These are phyloP conservation scores for Bembecia ichneumoniformis DNA, from an alignment of 2,888 invertebrate species.

Conservation along the genomic window DNA sequence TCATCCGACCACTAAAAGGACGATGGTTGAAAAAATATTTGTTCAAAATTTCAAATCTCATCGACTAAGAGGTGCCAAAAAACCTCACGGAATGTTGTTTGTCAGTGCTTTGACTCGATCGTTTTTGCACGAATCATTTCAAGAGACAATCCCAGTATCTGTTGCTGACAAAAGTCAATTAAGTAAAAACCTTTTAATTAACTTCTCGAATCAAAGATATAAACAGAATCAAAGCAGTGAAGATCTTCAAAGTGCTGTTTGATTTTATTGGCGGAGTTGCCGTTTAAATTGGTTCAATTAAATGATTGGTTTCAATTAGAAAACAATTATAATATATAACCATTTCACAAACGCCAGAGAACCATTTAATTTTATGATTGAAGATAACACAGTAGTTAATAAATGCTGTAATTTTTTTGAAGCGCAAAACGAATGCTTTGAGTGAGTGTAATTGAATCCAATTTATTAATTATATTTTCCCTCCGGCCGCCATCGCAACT, in stretches of 20 bases:
- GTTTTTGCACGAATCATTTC: conserved; percentile 2
- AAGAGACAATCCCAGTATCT: not conserved
- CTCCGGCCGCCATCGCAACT: not conserved
- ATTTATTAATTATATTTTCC: not conserved
- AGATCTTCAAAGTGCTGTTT: not conserved
- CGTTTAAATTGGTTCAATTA: conserved; percentile 14
- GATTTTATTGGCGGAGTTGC: not conserved
- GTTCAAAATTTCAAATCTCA: conserved; percentile 25
- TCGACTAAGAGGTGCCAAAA: conserved; percentile 39
- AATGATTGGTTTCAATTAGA: conserved; percentile 7
- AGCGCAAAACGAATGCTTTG: not conserved
- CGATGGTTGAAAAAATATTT: conserved; percentile 27
- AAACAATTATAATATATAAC: conserved; percentile 8
- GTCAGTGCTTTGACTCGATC: conserved; percentile 10
- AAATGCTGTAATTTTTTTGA: not conserved
- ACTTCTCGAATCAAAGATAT: conserved; percentile 6
- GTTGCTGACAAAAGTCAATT: not conserved
- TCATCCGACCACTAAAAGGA: conserved; percentile 31
- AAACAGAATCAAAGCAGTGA: not conserved
- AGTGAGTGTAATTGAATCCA: not conserved
- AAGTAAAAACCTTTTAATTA: conserved; percentile 12
- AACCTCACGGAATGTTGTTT: conserved; percentile 50
- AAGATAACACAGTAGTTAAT: not conserved
- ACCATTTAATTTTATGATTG: conserved; percentile 2
- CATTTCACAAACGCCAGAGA: not conserved